Evolutionary conservation across 2,113 vertebrate genomes (phyloP), one percentile per base, ranked within the genome.

Genomic region (Sinocyclocheilus grahami): DNA sequence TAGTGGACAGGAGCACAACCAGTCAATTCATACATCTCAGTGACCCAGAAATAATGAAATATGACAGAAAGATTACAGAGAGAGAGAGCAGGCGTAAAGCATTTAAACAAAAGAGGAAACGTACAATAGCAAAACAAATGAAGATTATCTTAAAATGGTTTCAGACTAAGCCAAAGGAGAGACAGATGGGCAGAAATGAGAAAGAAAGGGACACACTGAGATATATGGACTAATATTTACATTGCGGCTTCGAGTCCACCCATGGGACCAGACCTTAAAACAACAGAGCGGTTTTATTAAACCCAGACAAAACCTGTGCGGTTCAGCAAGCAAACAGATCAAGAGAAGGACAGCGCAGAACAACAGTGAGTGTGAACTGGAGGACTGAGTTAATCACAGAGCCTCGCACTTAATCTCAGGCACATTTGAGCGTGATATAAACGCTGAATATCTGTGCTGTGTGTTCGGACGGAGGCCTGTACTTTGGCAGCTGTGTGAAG

Each of bases 401-500:
- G 42, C 1, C 42, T 10, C 3, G 2, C 37, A 37, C 37, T 30
- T 12, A 0, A 12, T 11, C 30, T 71, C 33, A 71, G 46, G n/a
- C 27, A 76, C 7, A 5, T 27, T 8, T 69, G 33, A 30, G 13
- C 1, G 27, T 16, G 27, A 7, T 71, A 9, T 20, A 20, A 37
- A 10, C 0, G 13, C 8, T 58, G 55, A 27, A 65, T 30, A 5
- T 12, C 5, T 14, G 11, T 5, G 62, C 0, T 30, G 69, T 42
- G 69, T 22, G 69, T 16, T 33, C 9, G 30, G 18, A 22, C 2
- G 71, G 2, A 3, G 46, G 7, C 20, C 88, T 96, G 95, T 96
- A 99, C 98, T 96, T 98, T 75, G 97, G 98, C 92, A 99, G 97
- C 90, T 99, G 97, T 85, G 98, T 99, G 91, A 99, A 99, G 76